Evolutionary conservation across 2,888 invertebrate genomes (phyloP).

Genomic region (Biston stratarius): DNA sequence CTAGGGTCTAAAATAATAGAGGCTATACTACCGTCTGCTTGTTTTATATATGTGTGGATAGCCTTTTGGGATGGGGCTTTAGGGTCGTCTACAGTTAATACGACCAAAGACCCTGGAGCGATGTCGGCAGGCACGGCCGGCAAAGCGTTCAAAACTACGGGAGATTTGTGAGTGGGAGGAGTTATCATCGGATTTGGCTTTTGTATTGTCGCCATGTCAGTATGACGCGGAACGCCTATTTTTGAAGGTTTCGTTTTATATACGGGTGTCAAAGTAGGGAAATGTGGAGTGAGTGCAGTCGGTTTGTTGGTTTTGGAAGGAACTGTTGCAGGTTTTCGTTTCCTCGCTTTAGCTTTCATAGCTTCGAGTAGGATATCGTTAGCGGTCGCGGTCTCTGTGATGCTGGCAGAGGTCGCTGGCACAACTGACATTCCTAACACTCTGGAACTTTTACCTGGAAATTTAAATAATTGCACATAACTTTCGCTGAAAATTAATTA

Average conservation of each 20-base stretch:
- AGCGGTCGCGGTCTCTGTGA: constrained; percentile 49
- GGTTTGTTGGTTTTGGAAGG: neutral
- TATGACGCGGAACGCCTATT: constrained; percentile 1
- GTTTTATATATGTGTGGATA: constrained; percentile 77
- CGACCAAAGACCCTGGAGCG: constrained; percentile 75
- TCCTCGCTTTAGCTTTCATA: constrained; percentile 1
- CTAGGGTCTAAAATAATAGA: constrained; percentile 71
- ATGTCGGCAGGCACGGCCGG: constrained; percentile 65
- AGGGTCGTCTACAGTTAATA: constrained; percentile 76
- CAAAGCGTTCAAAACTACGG: constrained; percentile 23
- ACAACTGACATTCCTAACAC: constrained; percentile 56
- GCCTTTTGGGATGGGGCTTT: constrained; percentile 75
- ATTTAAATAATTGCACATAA: neutral
- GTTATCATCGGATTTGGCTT: neutral
- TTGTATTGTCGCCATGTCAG: constrained; percentile 19
- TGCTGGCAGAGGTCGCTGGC: constrained; percentile 28
- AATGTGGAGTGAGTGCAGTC: neutral
- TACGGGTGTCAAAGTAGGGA: constrained; percentile 5
- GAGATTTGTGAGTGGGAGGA: constrained; percentile 15
- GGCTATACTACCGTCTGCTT: constrained; percentile 66
- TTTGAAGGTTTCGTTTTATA: neutral
- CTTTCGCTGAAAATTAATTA: neutral
- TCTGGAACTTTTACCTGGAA: constrained; percentile 63
- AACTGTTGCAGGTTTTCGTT: neutral
- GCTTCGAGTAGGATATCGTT: constrained; percentile 62